Conservation (phyloP, 2,888 invertebrate genomes). For the Steinernema scapterisci region DNA sequence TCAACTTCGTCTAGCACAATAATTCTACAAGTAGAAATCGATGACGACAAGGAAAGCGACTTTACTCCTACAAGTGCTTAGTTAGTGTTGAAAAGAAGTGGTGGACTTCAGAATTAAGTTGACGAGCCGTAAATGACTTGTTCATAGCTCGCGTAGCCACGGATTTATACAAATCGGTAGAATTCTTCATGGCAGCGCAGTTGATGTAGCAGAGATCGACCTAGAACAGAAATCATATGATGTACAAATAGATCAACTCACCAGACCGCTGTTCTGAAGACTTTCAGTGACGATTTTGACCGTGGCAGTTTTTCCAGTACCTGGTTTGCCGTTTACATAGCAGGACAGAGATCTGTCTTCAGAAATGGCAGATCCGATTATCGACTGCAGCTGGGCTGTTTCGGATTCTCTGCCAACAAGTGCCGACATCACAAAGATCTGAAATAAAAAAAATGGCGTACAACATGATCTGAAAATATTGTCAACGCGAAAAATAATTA, state of each 20-base stretch:
- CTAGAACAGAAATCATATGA: not conserved
- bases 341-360: constrained; percentile 79
- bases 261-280: constrained; percentile 34
- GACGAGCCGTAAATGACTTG: not conserved
- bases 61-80: not conserved
- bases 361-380: constrained; percentile 75
- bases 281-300: constrained; percentile 47
- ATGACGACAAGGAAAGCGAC: not conserved
- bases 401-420: not conserved
- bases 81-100: not conserved
- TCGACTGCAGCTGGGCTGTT: not conserved
- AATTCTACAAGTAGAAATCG: constrained; percentile 68
- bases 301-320: constrained; percentile 75
- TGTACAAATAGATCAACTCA: constrained; percentile 5
- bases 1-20: constrained; percentile 93
- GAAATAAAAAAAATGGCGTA: too few relatives aligned
- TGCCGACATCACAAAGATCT: too few relatives aligned
- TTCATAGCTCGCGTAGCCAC: constrained; percentile 2
- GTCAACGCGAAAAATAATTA: too few relatives aligned
- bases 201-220: constrained; percentile 42
- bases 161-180: constrained; percentile 31
- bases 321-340: constrained; percentile 94
- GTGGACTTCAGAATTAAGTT: not conserved
- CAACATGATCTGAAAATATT: too few relatives aligned
- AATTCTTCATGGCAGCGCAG: constrained; percentile 42